phyloP scores from a whole-genome alignment of 2,113 vertebrate species.

The Candoia aspera region DNA sequence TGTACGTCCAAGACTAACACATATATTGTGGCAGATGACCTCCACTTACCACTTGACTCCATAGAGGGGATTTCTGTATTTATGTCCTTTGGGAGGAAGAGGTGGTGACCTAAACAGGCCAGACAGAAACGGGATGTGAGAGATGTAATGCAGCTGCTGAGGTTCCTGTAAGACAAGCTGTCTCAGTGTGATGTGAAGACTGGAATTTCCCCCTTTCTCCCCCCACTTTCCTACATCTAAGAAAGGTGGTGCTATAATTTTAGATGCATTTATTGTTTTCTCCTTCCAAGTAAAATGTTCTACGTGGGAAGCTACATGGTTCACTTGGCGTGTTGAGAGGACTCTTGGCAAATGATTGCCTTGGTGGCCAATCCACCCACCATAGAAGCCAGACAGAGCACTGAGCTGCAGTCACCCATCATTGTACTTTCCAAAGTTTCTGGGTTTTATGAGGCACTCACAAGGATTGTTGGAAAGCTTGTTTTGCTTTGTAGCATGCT shows the following conservation, averaged over 20 bases:
- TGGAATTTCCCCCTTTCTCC: background rate
- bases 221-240: background rate
- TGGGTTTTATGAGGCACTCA: background rate
- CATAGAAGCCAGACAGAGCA: background rate
- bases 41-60: background rate
- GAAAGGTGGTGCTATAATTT: background rate
- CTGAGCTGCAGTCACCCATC: background rate
- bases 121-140: background rate
- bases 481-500: background rate
- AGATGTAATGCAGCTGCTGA: background rate
- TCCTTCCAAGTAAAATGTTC: background rate
- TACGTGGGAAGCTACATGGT: background rate
- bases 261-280: background rate
- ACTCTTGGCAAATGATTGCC: background rate
- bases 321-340: background rate
- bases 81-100: background rate
- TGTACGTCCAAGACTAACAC: background rate
- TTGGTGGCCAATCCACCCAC: background rate
- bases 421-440: background rate
- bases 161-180: background rate
- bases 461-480: background rate
- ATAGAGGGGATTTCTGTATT: background rate
- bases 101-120: background rate
- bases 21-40: background rate
- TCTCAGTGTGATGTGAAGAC: background rate